Evolutionary conservation across 2,113 vertebrate genomes (phyloP), one percentile per base, ranked within the genome.

Genomic region (Aldabrachelys gigantea): DNA sequence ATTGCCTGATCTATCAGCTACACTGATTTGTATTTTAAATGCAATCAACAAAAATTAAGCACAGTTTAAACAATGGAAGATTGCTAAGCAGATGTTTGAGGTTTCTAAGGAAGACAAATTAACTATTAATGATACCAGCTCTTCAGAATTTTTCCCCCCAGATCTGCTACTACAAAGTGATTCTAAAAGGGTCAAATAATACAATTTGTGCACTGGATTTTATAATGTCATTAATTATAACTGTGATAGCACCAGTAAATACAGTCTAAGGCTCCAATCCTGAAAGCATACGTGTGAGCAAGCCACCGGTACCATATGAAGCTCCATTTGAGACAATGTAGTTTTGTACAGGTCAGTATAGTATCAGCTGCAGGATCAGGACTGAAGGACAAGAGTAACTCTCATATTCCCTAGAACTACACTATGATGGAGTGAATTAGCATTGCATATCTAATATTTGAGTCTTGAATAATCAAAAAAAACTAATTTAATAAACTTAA

Each of bases 21-120:
- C 38, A 76, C n/a, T 90, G 92, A 92, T 95, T 97, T 97, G 97
- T 97, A 97, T 97, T 98, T 98, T 96, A 97, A 97, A 97, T 94
- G 90, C 16, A 96, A 97, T 97, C 96, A 98, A 96, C 62, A 94
- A 96, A 97, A 98, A 97, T 97, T 92, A 98, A 50, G 14, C 78
- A 88, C n/a, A 69, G 80, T 91, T 96, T 96, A 97, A 98, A 97
- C 86, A 97, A 93, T n/a, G 65, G 85, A 97, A 93, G 87, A 95
- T 84, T 93, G 93, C 65, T 95, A 91, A 92, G 82, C 76, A 94
- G 87, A 92, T 81, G 87, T 75, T 90, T 92, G 86, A 93, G 24
- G 88, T 87, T 97, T 97, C 79, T 85, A 80, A 88, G 52, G 5
- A 86, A 72, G 38, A 31, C 52, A 79, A 89, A 91, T 94, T 91